Evolutionary conservation across 1,140 invertebrate species (phyloP), one percentile per base, ranked within the genome.

Genomic region (Agraylea sexmaculata): DNA sequence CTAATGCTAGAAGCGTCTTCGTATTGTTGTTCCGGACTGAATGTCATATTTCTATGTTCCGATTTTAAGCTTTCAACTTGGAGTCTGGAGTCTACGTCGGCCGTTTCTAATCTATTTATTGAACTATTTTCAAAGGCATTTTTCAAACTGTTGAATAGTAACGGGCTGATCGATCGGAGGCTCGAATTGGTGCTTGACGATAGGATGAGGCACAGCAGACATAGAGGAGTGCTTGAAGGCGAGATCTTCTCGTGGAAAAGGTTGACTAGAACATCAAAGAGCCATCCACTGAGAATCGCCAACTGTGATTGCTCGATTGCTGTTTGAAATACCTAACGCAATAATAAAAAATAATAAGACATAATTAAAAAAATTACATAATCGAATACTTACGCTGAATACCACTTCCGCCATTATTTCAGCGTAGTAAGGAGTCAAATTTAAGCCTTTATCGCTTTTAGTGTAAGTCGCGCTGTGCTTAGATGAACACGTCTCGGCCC

Each of bases 271-370:
- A 63, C 61, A 46, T 68, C 65, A 51, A 66, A 68, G 27, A 66
- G 58, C 65, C 65, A 68, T 3, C 62, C 64, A 33, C 58, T 64
- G 1, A 68, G 46, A 0, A 66, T 60, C 4, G 60, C 55, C 1
- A 68, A 47, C 40, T 66, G 65, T 18, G 57, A 52, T 48, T 64
- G 65, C 4, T 53, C 31, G 25, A 66, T 53, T 8, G 62, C 54
- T 29, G 64, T 55, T 55, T 66, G 54, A 46, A 68, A 68, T 13
- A 68, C 65, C 65, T 68, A n/a, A n/a, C n/a, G 54, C 10, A 51
- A 56, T 17, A 25, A 7, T 29, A 23, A 37, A 10, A 39, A 33
- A 28, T 11, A 4, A 31, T 28, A 11, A n/a, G 28, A 19, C n/a
- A 16, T 20, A 35, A 25, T 17, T 37, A 18, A 40, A n/a, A 40